Evolutionary conservation across 2,888 invertebrate genomes (phyloP).

Genomic region (Macrosoma leucophasiata): DNA sequence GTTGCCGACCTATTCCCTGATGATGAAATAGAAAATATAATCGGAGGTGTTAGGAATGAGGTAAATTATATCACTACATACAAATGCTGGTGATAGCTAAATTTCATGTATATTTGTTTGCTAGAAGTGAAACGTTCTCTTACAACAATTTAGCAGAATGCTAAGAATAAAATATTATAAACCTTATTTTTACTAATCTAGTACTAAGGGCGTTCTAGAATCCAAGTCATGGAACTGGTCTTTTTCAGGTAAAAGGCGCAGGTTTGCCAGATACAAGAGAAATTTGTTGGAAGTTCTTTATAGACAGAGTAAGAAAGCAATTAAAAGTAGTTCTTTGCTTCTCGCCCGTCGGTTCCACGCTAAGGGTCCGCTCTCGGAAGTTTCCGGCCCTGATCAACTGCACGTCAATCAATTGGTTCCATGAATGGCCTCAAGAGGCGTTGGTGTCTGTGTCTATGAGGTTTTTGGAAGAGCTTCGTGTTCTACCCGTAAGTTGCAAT

Average conservation of each 20-base stretch:
- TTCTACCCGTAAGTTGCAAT: constrained; percentile 85
- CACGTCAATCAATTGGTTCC: constrained; percentile 98
- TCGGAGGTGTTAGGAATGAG: constrained; percentile 88
- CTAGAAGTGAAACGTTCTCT: too few relatives aligned
- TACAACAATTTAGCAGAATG: too few relatives aligned
- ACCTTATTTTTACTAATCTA: too few relatives aligned
- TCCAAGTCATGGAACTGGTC: too few relatives aligned
- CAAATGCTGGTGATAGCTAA: too few relatives aligned
- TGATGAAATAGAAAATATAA: constrained; percentile 96
- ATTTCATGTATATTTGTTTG: too few relatives aligned
- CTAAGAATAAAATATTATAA: too few relatives aligned
- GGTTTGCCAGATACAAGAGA: constrained; percentile 94
- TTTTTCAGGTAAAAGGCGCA: constrained; percentile 82
- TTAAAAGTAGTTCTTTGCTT: constrained; percentile 96
- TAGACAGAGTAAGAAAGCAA: constrained; percentile 93
- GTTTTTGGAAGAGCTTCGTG: constrained; percentile 87
- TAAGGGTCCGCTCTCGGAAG: constrained; percentile 92
- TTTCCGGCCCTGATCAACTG: constrained; percentile 97
- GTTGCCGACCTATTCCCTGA: constrained; percentile 96
- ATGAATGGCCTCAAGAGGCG: constrained; percentile 99
- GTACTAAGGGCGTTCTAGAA: too few relatives aligned
- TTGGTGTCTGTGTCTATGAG: constrained; percentile 93
- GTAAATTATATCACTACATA: constrained; percentile 43
- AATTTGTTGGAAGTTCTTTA: constrained; percentile 98
- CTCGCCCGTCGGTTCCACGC: constrained; percentile 96